Evolutionary conservation across 2,797 vertebrate genomes (phyloP).

Genomic region (Cyprinodon diabolis): DNA sequence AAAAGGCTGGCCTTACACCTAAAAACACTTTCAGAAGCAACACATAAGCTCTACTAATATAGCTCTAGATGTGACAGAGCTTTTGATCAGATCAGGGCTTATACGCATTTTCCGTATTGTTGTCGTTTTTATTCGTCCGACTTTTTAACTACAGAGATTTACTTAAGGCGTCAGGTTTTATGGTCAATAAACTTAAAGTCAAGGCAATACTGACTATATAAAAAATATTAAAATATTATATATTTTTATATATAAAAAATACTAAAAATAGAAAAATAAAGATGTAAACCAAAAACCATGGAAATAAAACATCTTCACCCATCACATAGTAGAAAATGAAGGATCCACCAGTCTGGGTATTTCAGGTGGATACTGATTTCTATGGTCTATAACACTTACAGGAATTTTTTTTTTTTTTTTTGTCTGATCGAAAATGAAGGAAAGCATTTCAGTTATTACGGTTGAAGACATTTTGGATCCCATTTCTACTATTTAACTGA

Average conservation of each 20-base stretch:
- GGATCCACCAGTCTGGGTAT: background rate
- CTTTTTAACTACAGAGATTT: background rate
- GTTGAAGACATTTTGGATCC: too few species aligned
- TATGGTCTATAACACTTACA: background rate
- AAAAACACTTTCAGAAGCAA: background rate
- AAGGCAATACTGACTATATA: too few species aligned
- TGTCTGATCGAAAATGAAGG: background rate
- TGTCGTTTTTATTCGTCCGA: background rate
- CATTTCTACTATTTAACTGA: too few species aligned
- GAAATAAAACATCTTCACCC: too few species aligned
- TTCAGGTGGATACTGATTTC: background rate
- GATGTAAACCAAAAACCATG: too few species aligned
- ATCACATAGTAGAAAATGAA: background rate
- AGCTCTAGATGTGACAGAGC: background rate
- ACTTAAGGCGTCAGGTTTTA: background rate
- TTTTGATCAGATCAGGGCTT: background rate
- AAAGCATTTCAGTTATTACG: background rate
- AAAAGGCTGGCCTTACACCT: background rate
- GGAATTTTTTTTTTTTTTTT: background rate
- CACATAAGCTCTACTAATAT: conserved; percentile 5
- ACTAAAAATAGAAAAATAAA: too few species aligned
- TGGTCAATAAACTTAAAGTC: background rate
- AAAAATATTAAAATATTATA: too few species aligned
- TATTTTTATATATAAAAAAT: too few species aligned
- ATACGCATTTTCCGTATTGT: background rate